These are phyloP conservation scores for Halocynthia aurantium DNA, from an alignment of 23 tunicate species.

Conservation along the genomic window DNA sequence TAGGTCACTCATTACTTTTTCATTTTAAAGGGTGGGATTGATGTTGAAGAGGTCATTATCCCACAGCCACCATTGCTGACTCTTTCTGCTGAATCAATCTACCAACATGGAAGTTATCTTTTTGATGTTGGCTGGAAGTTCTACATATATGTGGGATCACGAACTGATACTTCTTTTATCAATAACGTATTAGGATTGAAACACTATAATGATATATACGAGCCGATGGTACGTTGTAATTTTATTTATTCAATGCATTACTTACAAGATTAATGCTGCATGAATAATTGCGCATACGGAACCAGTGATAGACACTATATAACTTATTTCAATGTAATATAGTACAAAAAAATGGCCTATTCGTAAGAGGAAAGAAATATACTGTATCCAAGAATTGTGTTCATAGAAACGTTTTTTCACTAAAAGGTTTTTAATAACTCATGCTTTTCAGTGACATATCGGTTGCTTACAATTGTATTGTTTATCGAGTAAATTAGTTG, in stretches of 20 bases:
- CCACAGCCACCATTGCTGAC: constrained; percentile 76
- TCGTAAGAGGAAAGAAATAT: no score
- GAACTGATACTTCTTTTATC: constrained; percentile 45
- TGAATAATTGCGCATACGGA: no score
- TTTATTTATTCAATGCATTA: neutral
- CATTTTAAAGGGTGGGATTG: constrained; percentile 31
- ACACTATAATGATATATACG: constrained; percentile 78
- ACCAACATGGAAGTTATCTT: constrained; percentile 49
- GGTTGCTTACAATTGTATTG: no score
- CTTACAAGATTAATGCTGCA: no score
- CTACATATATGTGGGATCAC: constrained; percentile 64
- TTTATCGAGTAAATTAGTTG: no score
- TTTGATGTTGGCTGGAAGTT: constrained; percentile 90
- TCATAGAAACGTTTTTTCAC: no score
- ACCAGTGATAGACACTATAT: no score
- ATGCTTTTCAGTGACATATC: no score
- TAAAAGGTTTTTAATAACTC: no score
- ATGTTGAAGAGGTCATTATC: constrained; percentile 38
- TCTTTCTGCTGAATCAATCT: constrained; percentile 69
- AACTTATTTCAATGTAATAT: no score
- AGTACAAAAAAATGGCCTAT: no score
- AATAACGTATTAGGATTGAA: constrained; percentile 78
- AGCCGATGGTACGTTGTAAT: constrained; percentile 69
- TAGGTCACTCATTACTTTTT: neutral
- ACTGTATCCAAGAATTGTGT: no score